Evolutionary conservation across 2,113 vertebrate genomes (phyloP).

Genomic region (Strix aluco): DNA sequence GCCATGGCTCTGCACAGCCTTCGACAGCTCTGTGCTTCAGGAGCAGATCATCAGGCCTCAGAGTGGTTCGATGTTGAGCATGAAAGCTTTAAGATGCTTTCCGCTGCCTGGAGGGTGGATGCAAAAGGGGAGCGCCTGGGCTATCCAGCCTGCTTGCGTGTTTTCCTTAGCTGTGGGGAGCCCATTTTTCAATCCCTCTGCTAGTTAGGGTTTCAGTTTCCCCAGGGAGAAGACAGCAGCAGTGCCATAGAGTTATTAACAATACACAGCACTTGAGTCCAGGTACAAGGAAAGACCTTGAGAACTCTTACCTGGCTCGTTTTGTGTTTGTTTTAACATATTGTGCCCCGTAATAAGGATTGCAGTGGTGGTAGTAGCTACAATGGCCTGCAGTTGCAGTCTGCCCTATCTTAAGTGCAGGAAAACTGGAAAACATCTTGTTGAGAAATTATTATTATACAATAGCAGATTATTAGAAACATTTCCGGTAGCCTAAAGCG

Average conservation of each 20-base stretch:
- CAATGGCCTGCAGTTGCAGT: background rate
- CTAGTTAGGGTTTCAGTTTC: background rate
- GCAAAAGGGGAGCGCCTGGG: too few relatives aligned
- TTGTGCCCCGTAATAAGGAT: background rate
- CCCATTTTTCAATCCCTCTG: accelerated
- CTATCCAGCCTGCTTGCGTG: accelerated
- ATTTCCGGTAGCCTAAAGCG: background rate
- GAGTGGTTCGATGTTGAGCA: background rate
- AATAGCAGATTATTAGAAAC: background rate
- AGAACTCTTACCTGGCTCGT: background rate
- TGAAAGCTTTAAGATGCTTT: background rate
- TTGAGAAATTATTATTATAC: background rate
- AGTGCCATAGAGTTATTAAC: background rate
- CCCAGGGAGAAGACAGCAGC: background rate
- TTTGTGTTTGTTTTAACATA: background rate
- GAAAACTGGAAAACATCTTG: background rate
- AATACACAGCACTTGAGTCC: too few relatives aligned
- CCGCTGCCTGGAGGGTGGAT: background rate
- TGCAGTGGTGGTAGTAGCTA: background rate
- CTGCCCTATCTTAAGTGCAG: background rate
- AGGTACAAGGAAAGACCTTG: background rate
- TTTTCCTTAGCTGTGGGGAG: background rate
- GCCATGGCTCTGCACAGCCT: background rate
- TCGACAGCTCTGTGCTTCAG: accelerated
- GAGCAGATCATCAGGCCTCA: accelerated